A percentile compares a stretch with the other conserved stretches of the same genome.
phyloP scores from a whole-genome alignment of 2,113 vertebrate species.

The Hymenochirus boettgeri region DNA sequence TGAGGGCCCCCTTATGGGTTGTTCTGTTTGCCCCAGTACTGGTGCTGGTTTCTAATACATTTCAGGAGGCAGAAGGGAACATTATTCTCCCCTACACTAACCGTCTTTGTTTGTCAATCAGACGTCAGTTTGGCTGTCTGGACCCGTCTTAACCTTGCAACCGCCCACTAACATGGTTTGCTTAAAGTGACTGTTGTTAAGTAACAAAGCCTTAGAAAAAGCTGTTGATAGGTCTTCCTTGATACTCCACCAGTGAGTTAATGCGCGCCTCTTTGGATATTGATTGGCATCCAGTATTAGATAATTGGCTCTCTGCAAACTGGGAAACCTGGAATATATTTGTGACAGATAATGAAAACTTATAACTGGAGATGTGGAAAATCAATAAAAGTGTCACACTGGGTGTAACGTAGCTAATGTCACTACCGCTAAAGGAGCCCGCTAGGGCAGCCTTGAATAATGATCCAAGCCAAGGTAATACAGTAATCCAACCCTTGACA shows the following conservation, averaged over 20 bases:
- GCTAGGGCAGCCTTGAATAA: background rate
- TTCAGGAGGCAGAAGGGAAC: too few relatives aligned
- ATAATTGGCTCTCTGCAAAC: constrained; percentile 21
- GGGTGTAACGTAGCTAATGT: constrained; percentile 27
- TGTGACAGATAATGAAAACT: constrained; percentile 39
- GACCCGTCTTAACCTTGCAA: too few relatives aligned
- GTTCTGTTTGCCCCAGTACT: too few relatives aligned
- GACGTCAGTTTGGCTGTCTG: too few relatives aligned
- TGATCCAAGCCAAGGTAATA: background rate
- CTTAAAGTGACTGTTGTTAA: too few relatives aligned
- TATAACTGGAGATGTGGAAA: constrained; percentile 24
- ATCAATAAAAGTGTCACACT: constrained; percentile 27
- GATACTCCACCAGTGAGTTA: background rate
- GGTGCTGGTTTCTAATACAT: too few relatives aligned
- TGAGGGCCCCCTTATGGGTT: too few relatives aligned
- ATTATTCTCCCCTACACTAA: too few relatives aligned
- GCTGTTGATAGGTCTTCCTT: too few relatives aligned
- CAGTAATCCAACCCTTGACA: background rate
- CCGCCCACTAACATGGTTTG: too few relatives aligned
- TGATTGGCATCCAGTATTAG: constrained; percentile 17
- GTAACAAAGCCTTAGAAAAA: too few relatives aligned
- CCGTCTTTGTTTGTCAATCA: too few relatives aligned
- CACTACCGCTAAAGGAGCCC: background rate
- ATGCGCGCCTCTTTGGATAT: constrained; percentile 20
- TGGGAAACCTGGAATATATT: constrained; percentile 34